Base-by-base conservation (phyloP, 2,797 vertebrate genomes). In the Ptychadena robeensis region DNA sequence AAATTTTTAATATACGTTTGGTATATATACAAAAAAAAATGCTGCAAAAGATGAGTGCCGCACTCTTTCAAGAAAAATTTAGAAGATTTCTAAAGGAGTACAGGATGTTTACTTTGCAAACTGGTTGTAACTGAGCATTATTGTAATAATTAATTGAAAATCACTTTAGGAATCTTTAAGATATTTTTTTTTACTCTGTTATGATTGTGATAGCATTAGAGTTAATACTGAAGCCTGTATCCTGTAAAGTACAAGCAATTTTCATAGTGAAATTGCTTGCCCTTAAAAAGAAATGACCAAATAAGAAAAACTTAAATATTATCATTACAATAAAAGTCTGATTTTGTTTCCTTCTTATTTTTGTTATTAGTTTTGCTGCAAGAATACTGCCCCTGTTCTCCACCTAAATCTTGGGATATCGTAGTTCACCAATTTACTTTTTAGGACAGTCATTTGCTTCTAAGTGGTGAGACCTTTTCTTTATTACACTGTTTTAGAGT, bases 381-480 rank as follows among this genome's bases (percentile, higher is more conserved):
- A 12, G 28, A 27, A 63, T 63, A 63, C 11, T 63, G n/a, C 11
- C 12, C 25, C 9, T 12, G 27, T 28, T 63, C 11, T 63, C 9
- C 9, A 63, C 9, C 11, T 63, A 63, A 53, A 22, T 53, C 44
- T 22, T 53, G 7, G 10, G 5, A n/a, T 53, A 53, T 15, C 44
- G 22, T 53, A 53, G 18, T 53, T 53, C 44, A 53, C 44, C 18
- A 53, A 53, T 53, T 53, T 22, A 22, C 44, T 1, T 53, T 27
- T 44, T 70, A 59, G 12, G 22, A 38, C n/a, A 32, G 66, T 61
- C 34, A 79, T 79, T 70, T 69, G 18, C 22, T 61, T 70, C n/a
- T 69, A 79, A 79, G 34, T 70, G 67, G 32, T 38, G 32, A 28
- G 18, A 32, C 18, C 25, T 79, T 61, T 61, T n/a, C 37, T 79